Evolutionary conservation across 1,140 invertebrate genomes (phyloP).

Genomic region (Tetramorium alpestre): DNA sequence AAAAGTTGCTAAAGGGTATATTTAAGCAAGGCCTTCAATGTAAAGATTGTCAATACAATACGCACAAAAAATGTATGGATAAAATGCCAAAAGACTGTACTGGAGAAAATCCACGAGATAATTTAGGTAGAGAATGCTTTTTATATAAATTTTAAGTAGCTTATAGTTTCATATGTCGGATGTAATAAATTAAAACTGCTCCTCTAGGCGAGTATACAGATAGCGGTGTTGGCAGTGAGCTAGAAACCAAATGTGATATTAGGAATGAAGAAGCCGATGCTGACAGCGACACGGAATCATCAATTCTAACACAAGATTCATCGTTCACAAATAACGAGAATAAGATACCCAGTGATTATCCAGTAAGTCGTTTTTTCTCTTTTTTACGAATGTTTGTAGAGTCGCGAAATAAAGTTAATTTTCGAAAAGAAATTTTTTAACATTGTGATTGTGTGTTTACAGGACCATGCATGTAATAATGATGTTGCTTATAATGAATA

Average conservation of each 20-base stretch:
- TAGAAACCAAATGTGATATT: slow-evolving; percentile 85
- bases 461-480: slow-evolving; percentile 81
- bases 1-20: slow-evolving; percentile 97
- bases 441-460: slow-evolving; percentile 54
- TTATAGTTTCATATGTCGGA: slow-evolving; percentile 6
- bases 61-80: slow-evolving; percentile 98
- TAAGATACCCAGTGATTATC: slow-evolving; percentile 79
- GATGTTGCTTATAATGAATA: slow-evolving; percentile 80
- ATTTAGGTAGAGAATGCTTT: slow-evolving; percentile 80
- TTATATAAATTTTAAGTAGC: background rate
- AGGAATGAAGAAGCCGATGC: slow-evolving; percentile 89
- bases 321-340: slow-evolving; percentile 76
- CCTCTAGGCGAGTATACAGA: slow-evolving; percentile 88
- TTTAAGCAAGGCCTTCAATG: slow-evolving; percentile 99
- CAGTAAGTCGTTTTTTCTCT: slow-evolving; percentile 67
- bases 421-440: background rate
- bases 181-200: slow-evolving; percentile 17
- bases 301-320: slow-evolving; percentile 73
- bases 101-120: slow-evolving; percentile 90
- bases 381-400: background rate
- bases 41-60: slow-evolving; percentile 99
- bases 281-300: slow-evolving; percentile 88
- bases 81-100: slow-evolving; percentile 98
- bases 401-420: background rate
- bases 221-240: slow-evolving; percentile 89